Evolutionary conservation across 2,113 vertebrate genomes (phyloP), one percentile per base, ranked within the genome.

Genomic region (Plestiodon gilberti): DNA sequence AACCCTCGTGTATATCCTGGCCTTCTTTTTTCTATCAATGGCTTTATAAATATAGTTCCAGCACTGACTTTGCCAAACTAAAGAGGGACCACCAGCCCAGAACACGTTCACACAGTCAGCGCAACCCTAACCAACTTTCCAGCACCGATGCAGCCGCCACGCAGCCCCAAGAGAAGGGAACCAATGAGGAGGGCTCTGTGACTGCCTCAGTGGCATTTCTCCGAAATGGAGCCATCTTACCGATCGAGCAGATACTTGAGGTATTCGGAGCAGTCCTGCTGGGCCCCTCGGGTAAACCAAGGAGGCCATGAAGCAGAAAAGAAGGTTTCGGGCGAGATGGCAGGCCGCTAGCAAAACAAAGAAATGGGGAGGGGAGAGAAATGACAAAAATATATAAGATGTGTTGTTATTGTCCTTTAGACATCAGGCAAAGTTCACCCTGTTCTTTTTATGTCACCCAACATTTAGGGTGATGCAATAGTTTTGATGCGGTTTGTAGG

Each of bases 211-310:
- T 4, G 33, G 15, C 30, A 33, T 5, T 70, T 76, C 30, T 62
- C 33, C 4, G 10, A 13, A 22, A 48, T 6, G 0, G 38, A 40
- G 25, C 0, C 77, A 82, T 90, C 96, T 0, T 93, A 98, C 97
- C 97, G 92, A 93, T 97, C 97, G 76, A 98, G 94, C 81, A 98
- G 89, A 81, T 98, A 98, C 89, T 97, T 98, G 83, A 98, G 95
- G 79, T 98, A 98, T 85, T 98, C 97, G 0, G 97, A 98, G 91
- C 97, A 98, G 94, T 98, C 97, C 89, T 98, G 97, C 91, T 98
- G 97, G 74, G 97, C 95, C 0, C 97, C 97, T 0, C 96, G 96
- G 17, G 95, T 97, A 92, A 98, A 98, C 97, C 97, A 98, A 59
- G 97, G 97, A 0, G 97, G 97, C 96, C 96, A 97, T n/a, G 97